Conservation (phyloP, 2,113 vertebrate genomes). For the Orcinus orca region DNA sequence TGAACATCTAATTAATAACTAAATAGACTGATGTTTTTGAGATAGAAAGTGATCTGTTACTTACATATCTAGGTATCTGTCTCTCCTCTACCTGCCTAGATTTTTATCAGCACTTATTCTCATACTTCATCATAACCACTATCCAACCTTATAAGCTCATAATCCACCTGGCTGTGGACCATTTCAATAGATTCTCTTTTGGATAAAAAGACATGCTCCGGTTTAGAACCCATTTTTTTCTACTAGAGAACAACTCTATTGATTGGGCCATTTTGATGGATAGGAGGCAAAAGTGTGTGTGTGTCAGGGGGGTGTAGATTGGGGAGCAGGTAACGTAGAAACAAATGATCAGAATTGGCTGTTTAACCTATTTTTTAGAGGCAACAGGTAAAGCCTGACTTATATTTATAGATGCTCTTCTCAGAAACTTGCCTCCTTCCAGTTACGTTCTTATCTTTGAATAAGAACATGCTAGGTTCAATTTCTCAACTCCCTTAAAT, state of each 20-base stretch:
- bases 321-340: background rate
- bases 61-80: background rate
- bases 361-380: background rate
- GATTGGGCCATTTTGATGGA: background rate
- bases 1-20: background rate
- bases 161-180: background rate
- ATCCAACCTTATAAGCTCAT: background rate
- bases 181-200: background rate
- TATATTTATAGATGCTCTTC: background rate
- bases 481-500: background rate
- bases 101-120: background rate
- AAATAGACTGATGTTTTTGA: constrained; percentile 7
- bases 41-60: background rate
- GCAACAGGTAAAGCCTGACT: background rate
- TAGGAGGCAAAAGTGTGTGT: background rate
- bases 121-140: background rate
- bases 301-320: background rate
- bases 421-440: background rate
- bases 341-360: background rate
- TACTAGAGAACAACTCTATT: background rate
- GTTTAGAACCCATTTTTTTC: background rate
- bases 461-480: background rate
- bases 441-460: background rate
- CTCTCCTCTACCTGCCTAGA: background rate
- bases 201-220: background rate